These are phyloP conservation scores for Papilio demoleus DNA, from an alignment of 2,888 invertebrate genomes.

Conservation along the genomic window DNA sequence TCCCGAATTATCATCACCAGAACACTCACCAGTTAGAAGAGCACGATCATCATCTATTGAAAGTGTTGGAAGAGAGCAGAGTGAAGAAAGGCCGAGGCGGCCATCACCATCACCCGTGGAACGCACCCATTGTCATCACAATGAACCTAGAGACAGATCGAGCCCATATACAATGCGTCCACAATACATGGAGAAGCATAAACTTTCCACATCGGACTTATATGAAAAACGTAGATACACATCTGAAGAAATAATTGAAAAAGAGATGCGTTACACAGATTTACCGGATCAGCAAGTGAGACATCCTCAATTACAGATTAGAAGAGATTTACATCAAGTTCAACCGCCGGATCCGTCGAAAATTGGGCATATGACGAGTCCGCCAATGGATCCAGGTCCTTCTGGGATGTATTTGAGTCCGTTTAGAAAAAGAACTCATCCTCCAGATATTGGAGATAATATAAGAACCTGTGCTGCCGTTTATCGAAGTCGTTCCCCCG, in stretches of 20 bases:
- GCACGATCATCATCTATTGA: slow-evolving; percentile 80
- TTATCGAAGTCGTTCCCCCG: slow-evolving; percentile 76
- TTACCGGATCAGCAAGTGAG: slow-evolving; percentile 73
- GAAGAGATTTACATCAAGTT: slow-evolving; percentile 88
- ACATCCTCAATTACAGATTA: slow-evolving; percentile 88
- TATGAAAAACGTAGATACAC: slow-evolving; percentile 77
- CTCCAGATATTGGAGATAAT: slow-evolving; percentile 78
- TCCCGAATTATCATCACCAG: slow-evolving; percentile 83
- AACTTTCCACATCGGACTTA: slow-evolving; percentile 64
- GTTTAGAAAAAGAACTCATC: slow-evolving; percentile 83
- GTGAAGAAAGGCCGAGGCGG: slow-evolving; percentile 71
- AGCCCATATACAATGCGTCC: slow-evolving; percentile 90
- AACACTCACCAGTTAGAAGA: slow-evolving; percentile 84
- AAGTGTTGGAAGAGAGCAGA: slow-evolving; percentile 76
- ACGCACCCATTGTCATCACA: slow-evolving; percentile 88
- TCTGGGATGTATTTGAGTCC: slow-evolving; percentile 78
- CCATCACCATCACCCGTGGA: slow-evolving; percentile 75
- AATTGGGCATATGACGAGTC: slow-evolving; percentile 70
- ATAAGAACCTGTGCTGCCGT: slow-evolving; percentile 71
- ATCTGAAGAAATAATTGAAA: slow-evolving; percentile 76
- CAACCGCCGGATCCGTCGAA: slow-evolving; percentile 72
- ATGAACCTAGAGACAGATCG: slow-evolving; percentile 82
- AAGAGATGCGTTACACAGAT: slow-evolving; percentile 78
- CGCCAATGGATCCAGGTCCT: slow-evolving; percentile 76
- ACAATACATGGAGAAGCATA: slow-evolving; percentile 81